These are phyloP conservation scores for Nymphalis io DNA, from an alignment of 1,140 invertebrate genomes.

Conservation along the genomic window DNA sequence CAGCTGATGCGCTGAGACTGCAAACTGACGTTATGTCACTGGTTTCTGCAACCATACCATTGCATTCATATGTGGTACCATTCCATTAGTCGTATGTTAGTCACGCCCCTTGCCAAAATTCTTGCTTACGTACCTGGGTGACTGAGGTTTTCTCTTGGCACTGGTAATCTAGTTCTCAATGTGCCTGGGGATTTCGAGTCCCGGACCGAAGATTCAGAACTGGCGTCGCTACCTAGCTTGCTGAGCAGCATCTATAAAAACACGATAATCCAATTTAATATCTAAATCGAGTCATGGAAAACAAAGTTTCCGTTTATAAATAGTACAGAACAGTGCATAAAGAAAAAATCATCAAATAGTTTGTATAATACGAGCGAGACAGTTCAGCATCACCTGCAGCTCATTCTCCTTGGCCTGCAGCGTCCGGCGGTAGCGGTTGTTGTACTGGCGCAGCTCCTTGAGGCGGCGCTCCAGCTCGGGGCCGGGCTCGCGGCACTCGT, in stretches of 20 bases:
- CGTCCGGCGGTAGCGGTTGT: slow-evolving; percentile 89
- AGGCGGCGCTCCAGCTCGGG: slow-evolving; percentile 90
- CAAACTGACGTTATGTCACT: slow-evolving; percentile 82
- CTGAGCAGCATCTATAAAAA: slow-evolving; percentile 73
- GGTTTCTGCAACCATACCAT: slow-evolving; percentile 80
- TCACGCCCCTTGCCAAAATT: not conserved
- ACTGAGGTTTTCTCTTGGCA: slow-evolving; percentile 73
- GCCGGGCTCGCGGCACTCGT: slow-evolving; percentile 80
- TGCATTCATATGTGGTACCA: too few relatives aligned
- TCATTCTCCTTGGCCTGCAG: slow-evolving; percentile 90
- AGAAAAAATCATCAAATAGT: too few relatives aligned
- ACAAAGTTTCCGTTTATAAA: too few relatives aligned
- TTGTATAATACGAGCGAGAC: too few relatives aligned
- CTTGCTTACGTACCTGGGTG: slow-evolving; percentile 64
- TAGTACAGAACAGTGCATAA: too few relatives aligned
- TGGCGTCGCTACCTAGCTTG: slow-evolving; percentile 74
- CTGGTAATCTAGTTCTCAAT: slow-evolving; percentile 54
- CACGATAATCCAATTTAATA: too few relatives aligned
- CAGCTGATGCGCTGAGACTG: slow-evolving; percentile 80
- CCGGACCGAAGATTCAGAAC: slow-evolving; percentile 64
- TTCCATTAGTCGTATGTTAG: too few relatives aligned
- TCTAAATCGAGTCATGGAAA: too few relatives aligned
- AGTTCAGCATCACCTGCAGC: slow-evolving; percentile 81
- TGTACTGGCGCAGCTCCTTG: slow-evolving; percentile 88
- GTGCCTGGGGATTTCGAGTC: slow-evolving; percentile 64